Conservation (phyloP, 1,140 invertebrate genomes). For the Drosophila neocordata region DNA sequence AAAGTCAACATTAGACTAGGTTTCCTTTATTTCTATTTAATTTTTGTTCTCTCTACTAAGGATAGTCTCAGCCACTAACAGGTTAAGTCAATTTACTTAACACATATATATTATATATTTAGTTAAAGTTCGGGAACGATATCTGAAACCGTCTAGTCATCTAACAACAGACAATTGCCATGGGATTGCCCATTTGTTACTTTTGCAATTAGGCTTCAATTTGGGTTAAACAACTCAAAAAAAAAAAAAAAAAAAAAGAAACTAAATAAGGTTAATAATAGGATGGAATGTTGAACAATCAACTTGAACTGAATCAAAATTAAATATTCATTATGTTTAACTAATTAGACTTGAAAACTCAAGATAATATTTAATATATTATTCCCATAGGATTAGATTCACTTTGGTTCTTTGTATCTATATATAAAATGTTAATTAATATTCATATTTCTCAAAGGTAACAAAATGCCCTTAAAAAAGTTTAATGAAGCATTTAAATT, state of each 20-base stretch:
- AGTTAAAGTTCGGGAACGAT: conserved; percentile 1
- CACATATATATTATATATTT: conserved; percentile 3
- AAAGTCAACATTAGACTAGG: conserved; percentile 49
- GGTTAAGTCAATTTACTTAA: conserved; percentile 4
- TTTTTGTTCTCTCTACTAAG: too few relatives aligned
- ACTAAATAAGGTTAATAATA: neutral
- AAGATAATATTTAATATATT: too few relatives aligned
- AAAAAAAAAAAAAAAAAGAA: too few relatives aligned
- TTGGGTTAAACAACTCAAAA: neutral
- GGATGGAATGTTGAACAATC: neutral
- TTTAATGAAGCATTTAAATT: too few relatives aligned
- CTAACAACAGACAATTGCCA: neutral
- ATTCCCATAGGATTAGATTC: too few relatives aligned
- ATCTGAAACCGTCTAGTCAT: neutral
- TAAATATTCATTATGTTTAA: too few relatives aligned
- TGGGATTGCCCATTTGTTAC: neutral
- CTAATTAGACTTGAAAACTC: too few relatives aligned
- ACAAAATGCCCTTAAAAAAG: too few relatives aligned
- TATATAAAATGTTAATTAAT: too few relatives aligned
- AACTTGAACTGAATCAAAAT: neutral
- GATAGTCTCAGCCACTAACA: neutral
- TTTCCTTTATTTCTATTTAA: neutral
- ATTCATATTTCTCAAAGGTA: too few relatives aligned
- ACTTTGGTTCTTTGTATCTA: too few relatives aligned
- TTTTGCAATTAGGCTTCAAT: conserved; percentile 1